Evolutionary conservation across 2,797 vertebrate genomes (phyloP), one percentile per base, ranked within the genome.

Genomic region (Antrozous pallidus): DNA sequence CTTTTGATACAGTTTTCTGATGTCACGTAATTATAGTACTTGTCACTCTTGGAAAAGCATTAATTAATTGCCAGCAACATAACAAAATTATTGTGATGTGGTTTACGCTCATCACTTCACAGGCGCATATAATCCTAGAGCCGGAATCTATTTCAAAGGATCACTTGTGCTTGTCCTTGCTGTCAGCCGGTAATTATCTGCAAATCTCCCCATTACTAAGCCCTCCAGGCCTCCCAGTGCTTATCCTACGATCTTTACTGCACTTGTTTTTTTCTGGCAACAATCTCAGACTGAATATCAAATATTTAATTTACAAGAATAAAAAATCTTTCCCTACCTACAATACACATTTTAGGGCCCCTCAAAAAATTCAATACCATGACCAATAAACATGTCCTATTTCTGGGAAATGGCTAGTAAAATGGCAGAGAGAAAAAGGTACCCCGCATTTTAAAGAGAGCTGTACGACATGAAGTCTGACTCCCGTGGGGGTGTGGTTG

Each of bases 21-120:
- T 67, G 65, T 85, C 82, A 93, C 79, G 85, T 36, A 69, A 93
- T 92, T 96, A 92, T 1, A 83, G 22, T 84, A 69, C 38, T 78
- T 90, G 70, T 77, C 47, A 86, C 13, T 86, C 38, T 89, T 33
- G 90, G 70, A 85, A 94, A 95, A 94, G 70, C 36, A 92, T 67
- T 95, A 93, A 94, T 96, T 96, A 93, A 94, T 88, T 93, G 73
- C 38, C 84, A 94, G 69, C 17, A 82, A 94, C 94, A 93, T 31
- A 77, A 65, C 8, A 69, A 80, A 26, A 93, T 92, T 83, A 83
- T 31, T 91, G 33, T 38, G 51, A 54, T 75, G 70, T 88, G 40
- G 11, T 84, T 92, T 86, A n/a, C 36, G 56, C 17, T 96, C 22
- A 9, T 80, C 31, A 93, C 80, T 89, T 92, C 70, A 89, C 3